Evolutionary conservation across 2,888 invertebrate species (phyloP).

Genomic region (Temnothorax ravouxi): DNA sequence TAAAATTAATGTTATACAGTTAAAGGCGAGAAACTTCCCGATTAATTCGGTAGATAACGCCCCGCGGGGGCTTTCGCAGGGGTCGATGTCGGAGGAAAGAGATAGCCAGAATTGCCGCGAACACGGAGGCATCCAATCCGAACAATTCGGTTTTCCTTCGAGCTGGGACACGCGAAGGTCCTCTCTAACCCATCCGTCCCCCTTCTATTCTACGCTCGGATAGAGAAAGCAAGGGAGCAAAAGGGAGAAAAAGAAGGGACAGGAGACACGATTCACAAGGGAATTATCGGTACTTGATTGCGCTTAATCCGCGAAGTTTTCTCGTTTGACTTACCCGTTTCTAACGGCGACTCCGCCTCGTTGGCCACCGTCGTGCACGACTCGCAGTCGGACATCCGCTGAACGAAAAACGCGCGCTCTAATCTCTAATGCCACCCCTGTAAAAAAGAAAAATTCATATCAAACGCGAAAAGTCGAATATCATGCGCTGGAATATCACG

Average conservation of each 20-base stretch:
- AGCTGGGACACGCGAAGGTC: constrained; percentile 55
- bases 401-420: constrained; percentile 67
- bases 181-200: constrained; percentile 51
- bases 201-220: constrained; percentile 8
- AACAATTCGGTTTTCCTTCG: constrained; percentile 65
- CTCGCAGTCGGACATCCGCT: constrained; percentile 57
- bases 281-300: constrained; percentile 78
- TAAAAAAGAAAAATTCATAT: constrained; percentile 69
- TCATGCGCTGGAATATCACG: constrained; percentile 68
- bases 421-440: constrained; percentile 56
- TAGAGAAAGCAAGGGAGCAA: not conserved
- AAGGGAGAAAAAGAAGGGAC: constrained; percentile 13
- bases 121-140: constrained; percentile 58
- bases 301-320: constrained; percentile 78
- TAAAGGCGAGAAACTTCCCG: constrained; percentile 69
- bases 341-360: constrained; percentile 56
- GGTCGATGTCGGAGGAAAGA: constrained; percentile 59
- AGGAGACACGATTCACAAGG: constrained; percentile 68
- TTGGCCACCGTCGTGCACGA: constrained; percentile 48
- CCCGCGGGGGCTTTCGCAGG: constrained; percentile 52
- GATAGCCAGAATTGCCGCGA: constrained; percentile 43
- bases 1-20: constrained; percentile 65
- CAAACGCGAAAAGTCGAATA: constrained; percentile 65
- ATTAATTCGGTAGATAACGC: constrained; percentile 77
- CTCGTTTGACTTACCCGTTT: constrained; percentile 72